Evolutionary conservation across 92 coral and sea anemone genomes (phyloP), one percentile per base, ranked within the genome.

Genomic region (Muricea muricata): DNA sequence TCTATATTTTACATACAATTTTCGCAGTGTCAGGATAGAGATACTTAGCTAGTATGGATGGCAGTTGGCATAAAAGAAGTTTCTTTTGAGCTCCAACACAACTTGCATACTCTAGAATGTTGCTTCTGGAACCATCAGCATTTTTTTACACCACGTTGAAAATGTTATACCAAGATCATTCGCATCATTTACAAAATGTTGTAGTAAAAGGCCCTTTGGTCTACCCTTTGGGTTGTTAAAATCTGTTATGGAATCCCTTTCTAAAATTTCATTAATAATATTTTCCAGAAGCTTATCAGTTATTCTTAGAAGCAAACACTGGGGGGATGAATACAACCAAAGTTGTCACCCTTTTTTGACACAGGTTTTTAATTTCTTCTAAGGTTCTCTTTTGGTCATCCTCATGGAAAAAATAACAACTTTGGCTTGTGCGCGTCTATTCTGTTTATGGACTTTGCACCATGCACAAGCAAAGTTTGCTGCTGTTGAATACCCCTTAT

Each of bases 381-480:
- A 87, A 72, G 28, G 79, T 90, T 18, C 63, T 55, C 26, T 55
- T 55, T 50, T 50, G 58, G 3, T 20, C 3, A 2, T 6, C 58
- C 23, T 50, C 58, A 50, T 50, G 58, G 58, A 6, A 50, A 55
- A 55, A 55, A 55, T 55, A 1, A n/a, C 29, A 24, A 55, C 26
- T 0, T 55, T 55, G n/a, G 10, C 63, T 55, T 55, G 63, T 55
- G 10, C 63, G 26, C 63, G 21, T 55, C 93, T 60, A 75, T 80
- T 48, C 37, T 83, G 67, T 41, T 87, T 90, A 80, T 87, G 91
- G 4, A 87, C 66, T 73, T 71, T 70, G 25, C 93, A 90, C 91
- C 93, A 90, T 45, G 83, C 17, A 71, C 91, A 90, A 26, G 93
- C 93, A 78, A 77, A 87, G 65, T 77, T 39, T 14, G 93, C 75